Evolutionary conservation across 2,797 vertebrate species (phyloP).

Genomic region (Molossus molossus): DNA sequence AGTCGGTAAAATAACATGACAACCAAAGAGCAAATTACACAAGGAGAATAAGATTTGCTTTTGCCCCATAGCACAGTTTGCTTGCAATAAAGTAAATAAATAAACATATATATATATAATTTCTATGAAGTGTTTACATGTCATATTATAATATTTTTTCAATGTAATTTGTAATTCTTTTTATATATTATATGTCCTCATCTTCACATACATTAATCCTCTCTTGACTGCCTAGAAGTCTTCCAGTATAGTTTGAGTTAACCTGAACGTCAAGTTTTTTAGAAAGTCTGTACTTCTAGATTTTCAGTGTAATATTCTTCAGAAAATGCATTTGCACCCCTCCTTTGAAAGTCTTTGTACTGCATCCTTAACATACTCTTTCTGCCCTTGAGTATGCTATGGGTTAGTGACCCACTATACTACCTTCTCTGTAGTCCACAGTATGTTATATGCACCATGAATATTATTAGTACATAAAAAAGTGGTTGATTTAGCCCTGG

Average conservation of each 20-base stretch:
- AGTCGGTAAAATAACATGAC: neutral
- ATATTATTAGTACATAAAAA: neutral
- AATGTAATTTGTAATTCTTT: neutral
- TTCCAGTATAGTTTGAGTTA: neutral
- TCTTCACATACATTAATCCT: neutral
- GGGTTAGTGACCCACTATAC: neutral
- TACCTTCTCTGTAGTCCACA: neutral
- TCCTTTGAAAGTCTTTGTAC: neutral
- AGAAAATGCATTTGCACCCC: neutral
- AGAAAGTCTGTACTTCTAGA: neutral
- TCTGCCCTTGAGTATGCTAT: neutral
- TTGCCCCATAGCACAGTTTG: neutral
- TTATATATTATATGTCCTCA: neutral
- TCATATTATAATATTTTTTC: neutral
- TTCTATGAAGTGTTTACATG: neutral
- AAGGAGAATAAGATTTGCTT: neutral
- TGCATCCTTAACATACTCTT: neutral
- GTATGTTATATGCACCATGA: neutral
- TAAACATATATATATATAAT: neutral
- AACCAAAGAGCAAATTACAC: neutral
- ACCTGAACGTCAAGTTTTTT: neutral
- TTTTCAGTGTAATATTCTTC: neutral
- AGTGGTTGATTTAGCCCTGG: neutral
- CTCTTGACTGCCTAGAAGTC: neutral
- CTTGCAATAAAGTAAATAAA: neutral